These are phyloP conservation scores for Cheilosia grossa DNA, from an alignment of 2,888 invertebrate species.

Conservation along the genomic window DNA sequence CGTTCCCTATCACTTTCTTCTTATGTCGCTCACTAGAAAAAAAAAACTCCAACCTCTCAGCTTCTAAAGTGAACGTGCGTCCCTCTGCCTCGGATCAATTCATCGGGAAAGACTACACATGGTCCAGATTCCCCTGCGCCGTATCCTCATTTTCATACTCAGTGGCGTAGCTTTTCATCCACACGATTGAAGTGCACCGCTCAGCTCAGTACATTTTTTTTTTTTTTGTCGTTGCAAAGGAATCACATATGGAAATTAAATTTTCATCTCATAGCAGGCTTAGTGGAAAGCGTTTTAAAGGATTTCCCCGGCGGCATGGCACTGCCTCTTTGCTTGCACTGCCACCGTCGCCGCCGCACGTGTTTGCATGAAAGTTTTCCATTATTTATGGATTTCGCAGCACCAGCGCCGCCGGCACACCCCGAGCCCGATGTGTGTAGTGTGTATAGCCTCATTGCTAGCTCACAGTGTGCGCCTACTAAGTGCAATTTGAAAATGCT, in stretches of 20 bases:
- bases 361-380: conserved; percentile 69
- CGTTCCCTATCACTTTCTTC: too few relatives aligned
- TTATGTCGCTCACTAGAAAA: too few relatives aligned
- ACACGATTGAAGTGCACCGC: conserved; percentile 41
- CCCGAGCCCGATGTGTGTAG: not conserved
- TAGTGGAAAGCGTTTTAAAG: conserved; percentile 60
- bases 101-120: too few relatives aligned
- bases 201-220: not conserved
- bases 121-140: too few relatives aligned
- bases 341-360: not conserved
- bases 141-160: too few relatives aligned
- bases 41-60: too few relatives aligned
- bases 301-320: conserved; percentile 59
- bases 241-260: conserved; percentile 58
- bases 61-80: too few relatives aligned
- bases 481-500: conserved; percentile 70
- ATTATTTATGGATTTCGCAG: conserved; percentile 67
- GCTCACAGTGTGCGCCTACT: conserved; percentile 24
- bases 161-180: not conserved
- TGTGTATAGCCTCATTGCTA: conserved; percentile 4
- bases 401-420: conserved; percentile 8
- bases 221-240: conserved; percentile 11
- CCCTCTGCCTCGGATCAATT: too few relatives aligned
- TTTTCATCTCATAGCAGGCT: conserved; percentile 63
- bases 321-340: conserved; percentile 40